A percentile compares a stretch with the other conserved stretches of the same genome.
Evolutionary conservation across 2,888 invertebrate species (phyloP).

Genomic region (Epinotia brunnichana): DNA sequence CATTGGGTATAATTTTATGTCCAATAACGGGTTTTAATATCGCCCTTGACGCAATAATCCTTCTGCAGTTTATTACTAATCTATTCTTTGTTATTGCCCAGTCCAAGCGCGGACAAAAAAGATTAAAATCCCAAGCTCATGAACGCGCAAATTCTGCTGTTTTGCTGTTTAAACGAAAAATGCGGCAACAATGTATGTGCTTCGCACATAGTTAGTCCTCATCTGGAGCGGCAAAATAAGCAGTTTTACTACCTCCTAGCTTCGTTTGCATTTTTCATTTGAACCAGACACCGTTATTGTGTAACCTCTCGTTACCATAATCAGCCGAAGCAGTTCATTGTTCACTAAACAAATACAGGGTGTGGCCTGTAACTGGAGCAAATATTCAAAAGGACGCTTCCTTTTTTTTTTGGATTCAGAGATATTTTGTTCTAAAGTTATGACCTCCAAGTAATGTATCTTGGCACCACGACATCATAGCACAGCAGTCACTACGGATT

Average conservation of each 20-base stretch:
- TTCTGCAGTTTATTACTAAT: no score
- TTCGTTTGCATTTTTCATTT: slow-evolving; percentile 1
- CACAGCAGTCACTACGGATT: no score
- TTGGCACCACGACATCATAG: no score
- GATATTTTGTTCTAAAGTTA: no score
- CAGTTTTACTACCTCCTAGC: neutral
- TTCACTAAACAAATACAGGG: no score
- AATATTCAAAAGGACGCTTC: no score
- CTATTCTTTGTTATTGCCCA: neutral
- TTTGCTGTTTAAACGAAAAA: slow-evolving; percentile 1
- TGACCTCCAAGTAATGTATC: no score
- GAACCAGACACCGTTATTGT: neutral
- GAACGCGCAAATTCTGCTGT: neutral
- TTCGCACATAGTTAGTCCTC: slow-evolving; percentile 1
- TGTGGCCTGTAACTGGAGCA: no score
- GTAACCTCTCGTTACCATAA: neutral
- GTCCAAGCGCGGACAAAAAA: neutral
- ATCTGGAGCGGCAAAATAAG: slow-evolving; percentile 4
- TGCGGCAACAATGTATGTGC: neutral
- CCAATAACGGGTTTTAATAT: no score
- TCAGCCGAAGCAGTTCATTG: neutral
- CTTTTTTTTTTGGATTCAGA: no score
- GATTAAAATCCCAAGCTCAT: neutral
- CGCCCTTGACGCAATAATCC: no score
- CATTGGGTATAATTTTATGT: no score